Percentiles rank a stretch among this genome's conserved stretches.
Conservation (phyloP, 2,797 vertebrate genomes). For the Typhlichthys subterraneus region DNA sequence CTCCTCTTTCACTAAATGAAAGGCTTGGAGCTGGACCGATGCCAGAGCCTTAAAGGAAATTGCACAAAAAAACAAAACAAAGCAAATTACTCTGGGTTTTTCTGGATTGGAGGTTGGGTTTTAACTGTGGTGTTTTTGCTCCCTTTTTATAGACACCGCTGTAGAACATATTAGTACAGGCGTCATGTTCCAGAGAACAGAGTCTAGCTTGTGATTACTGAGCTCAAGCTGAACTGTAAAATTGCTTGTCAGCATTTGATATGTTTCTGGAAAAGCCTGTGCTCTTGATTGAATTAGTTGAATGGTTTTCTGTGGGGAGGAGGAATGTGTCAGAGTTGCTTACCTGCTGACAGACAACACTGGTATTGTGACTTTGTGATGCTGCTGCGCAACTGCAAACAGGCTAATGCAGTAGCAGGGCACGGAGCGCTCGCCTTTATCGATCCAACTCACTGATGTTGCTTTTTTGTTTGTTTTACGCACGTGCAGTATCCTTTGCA, state of each 20-base stretch:
- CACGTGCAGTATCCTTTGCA: background rate
- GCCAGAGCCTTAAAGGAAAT: conserved; percentile 54
- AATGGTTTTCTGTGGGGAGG: conserved; percentile 57
- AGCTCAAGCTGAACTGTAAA: conserved; percentile 71
- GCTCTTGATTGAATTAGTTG: conserved; percentile 76
- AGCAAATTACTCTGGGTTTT: conserved; percentile 53
- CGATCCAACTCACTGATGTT: conserved; percentile 1
- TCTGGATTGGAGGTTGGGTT: conserved; percentile 50
- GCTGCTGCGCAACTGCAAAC: conserved; percentile 25
- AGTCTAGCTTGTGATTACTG: conserved; percentile 72
- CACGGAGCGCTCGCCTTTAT: conserved; percentile 5
- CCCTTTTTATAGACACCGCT: conserved; percentile 63
- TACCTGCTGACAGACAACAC: conserved; percentile 58
- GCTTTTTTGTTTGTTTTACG: conserved; percentile 4
- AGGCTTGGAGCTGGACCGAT: conserved; percentile 37
- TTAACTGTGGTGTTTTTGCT: conserved; percentile 56
- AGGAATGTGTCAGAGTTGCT: conserved; percentile 64
- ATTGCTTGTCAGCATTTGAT: conserved; percentile 77
- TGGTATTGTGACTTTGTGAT: conserved; percentile 52
- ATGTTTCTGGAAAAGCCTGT: conserved; percentile 69
- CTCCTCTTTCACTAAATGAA: conserved; percentile 25
- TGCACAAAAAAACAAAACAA: conserved; percentile 58
- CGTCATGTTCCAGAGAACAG: conserved; percentile 72
- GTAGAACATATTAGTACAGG: conserved; percentile 73
- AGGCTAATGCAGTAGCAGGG: background rate